Evolutionary conservation across 2,797 vertebrate species (phyloP).

Genomic region (Craterocephalus amniculus): DNA sequence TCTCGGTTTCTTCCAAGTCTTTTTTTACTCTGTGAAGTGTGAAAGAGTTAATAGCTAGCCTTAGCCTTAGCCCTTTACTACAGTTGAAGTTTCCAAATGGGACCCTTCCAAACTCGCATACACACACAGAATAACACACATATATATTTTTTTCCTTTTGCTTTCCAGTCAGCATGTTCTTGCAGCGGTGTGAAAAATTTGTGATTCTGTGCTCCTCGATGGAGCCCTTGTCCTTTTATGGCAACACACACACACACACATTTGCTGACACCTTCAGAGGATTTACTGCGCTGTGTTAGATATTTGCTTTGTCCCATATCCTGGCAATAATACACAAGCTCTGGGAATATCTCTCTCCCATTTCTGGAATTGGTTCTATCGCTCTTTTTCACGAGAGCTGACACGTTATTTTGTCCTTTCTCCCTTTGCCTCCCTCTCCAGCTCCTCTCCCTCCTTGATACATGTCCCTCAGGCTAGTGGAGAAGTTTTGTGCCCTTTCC

Average conservation of each 20-base stretch:
- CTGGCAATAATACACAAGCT: slow-evolving; percentile 74
- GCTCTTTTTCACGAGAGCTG: slow-evolving; percentile 73
- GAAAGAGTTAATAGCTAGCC: slow-evolving; percentile 72
- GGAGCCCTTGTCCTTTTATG: slow-evolving; percentile 51
- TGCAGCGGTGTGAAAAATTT: slow-evolving; percentile 62
- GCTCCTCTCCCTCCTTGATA: slow-evolving; percentile 52
- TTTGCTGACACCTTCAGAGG: slow-evolving; percentile 53
- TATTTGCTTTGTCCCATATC: slow-evolving; percentile 78
- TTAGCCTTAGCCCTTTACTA: slow-evolving; percentile 47
- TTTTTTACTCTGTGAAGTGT: slow-evolving; percentile 64
- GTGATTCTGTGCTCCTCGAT: slow-evolving; percentile 64
- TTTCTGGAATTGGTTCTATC: slow-evolving; percentile 78
- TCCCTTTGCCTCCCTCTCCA: slow-evolving; percentile 16
- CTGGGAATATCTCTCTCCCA: slow-evolving; percentile 75
- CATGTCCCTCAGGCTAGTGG: slow-evolving; percentile 63
- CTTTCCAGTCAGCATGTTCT: slow-evolving; percentile 71
- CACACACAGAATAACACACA: slow-evolving; percentile 32
- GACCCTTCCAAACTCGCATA: slow-evolving; percentile 39
- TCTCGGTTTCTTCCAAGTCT: slow-evolving; percentile 53
- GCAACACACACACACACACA: slow-evolving; percentile 29
- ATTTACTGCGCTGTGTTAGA: slow-evolving; percentile 70
- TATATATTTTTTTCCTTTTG: slow-evolving; percentile 25
- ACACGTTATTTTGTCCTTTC: slow-evolving; percentile 67
- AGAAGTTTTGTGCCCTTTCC: slow-evolving; percentile 77
- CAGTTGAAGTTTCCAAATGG: slow-evolving; percentile 56